Percentiles rank a stretch among this genome's conserved stretches.
These are phyloP conservation scores for Clarias fuscus DNA, from an alignment of 2,797 vertebrate genomes.

Conservation along the genomic window DNA sequence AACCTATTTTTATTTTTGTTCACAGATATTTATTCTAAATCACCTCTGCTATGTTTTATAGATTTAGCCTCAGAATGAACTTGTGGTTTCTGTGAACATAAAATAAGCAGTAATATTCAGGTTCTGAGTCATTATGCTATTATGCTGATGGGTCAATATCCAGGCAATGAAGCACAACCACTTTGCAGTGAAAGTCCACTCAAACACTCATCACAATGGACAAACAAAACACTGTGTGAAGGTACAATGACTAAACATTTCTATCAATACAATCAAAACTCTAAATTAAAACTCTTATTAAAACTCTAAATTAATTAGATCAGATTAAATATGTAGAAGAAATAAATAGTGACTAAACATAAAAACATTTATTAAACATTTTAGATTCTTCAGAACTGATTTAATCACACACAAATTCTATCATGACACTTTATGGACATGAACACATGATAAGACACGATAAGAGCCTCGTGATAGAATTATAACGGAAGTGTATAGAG, in stretches of 20 bases:
- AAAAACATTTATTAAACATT: background rate
- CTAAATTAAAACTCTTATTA: background rate
- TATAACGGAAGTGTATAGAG: background rate
- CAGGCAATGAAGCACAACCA: background rate
- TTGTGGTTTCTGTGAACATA: background rate
- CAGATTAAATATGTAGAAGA: background rate
- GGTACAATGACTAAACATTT: background rate
- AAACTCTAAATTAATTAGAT: too few species aligned
- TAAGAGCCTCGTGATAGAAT: constrained; percentile 18
- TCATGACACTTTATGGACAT: background rate
- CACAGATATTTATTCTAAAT: background rate
- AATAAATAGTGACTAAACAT: background rate
- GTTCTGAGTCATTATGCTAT: background rate
- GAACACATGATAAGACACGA: background rate
- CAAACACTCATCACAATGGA: background rate
- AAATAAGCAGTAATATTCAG: background rate
- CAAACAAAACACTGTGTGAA: background rate
- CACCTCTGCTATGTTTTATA: background rate
- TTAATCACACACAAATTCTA: background rate
- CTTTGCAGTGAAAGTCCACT: constrained; percentile 26
- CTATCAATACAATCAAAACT: background rate
- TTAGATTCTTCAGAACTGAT: background rate
- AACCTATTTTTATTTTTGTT: too few species aligned
- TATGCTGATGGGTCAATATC: background rate
- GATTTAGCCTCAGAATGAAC: background rate